A percentile compares a stretch with the other conserved stretches of the same genome.
Conservation (phyloP, 2,888 invertebrate species). For the Furcula furcula region DNA sequence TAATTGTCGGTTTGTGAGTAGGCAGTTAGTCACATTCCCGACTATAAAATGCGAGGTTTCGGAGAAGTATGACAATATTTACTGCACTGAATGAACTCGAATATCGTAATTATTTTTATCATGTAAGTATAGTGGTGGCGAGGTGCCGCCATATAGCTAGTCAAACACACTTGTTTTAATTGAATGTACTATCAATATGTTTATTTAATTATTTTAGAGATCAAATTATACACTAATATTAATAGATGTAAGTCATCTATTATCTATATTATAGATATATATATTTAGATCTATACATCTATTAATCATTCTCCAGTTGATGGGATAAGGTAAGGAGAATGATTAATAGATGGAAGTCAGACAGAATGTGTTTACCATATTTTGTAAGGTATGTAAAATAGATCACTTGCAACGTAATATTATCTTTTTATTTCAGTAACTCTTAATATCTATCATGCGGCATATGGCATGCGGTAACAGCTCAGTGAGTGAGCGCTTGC, state of each 20-base stretch:
- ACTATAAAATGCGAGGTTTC: slow-evolving; percentile 7
- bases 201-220: slow-evolving; percentile 39
- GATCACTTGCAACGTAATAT: slow-evolving; percentile 42
- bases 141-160: slow-evolving; percentile 55
- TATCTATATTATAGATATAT: slow-evolving; percentile 9
- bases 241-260: slow-evolving; percentile 40
- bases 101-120: slow-evolving; percentile 10
- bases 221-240: slow-evolving; percentile 36
- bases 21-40: no score
- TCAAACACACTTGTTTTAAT: slow-evolving; percentile 49
- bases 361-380: slow-evolving; percentile 54
- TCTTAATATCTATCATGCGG: not conserved
- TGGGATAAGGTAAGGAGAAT: no score
- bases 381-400: slow-evolving; percentile 60
- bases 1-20: no score
- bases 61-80: slow-evolving; percentile 25
- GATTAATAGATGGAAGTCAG: no score
- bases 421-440: slow-evolving; percentile 24
- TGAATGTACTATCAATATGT: slow-evolving; percentile 33
- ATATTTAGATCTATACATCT: no score
- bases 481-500: no score
- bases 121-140: slow-evolving; percentile 6
- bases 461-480: no score
- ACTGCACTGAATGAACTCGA: slow-evolving; percentile 16
- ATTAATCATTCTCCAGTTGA: no score